Conservation (phyloP, 2,113 vertebrate genomes). For the Plectropomus leopardus region DNA sequence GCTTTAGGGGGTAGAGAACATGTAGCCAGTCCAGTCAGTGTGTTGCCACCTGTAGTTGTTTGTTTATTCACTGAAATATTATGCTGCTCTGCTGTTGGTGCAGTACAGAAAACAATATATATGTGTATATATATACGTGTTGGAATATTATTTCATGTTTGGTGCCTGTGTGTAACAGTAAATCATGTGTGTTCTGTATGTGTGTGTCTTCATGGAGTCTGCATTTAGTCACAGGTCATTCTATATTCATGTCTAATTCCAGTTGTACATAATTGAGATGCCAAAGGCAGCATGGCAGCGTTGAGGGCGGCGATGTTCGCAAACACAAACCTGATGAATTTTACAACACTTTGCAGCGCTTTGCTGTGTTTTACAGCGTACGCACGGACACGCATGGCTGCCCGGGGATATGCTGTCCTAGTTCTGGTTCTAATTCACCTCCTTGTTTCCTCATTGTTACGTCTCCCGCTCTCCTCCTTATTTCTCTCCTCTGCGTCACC, state of each 20-base stretch:
- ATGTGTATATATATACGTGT: background rate
- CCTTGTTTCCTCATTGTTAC: conserved; percentile 23
- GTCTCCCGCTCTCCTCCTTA: conserved; percentile 1
- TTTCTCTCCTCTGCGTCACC: background rate
- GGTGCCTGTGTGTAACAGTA: background rate
- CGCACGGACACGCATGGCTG: conserved; percentile 53
- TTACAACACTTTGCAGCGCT: conserved; percentile 68
- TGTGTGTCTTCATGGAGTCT: conserved; percentile 6
- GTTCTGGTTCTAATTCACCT: conserved; percentile 37
- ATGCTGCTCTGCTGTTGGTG: too few relatives aligned
- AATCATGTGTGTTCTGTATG: background rate
- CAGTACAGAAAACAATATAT: too few relatives aligned
- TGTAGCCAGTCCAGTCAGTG: background rate
- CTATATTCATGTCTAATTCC: conserved; percentile 63
- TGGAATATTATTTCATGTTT: background rate
- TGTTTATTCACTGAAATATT: background rate
- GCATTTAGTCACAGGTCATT: conserved; percentile 37
- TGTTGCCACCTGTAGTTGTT: background rate
- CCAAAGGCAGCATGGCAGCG: conserved; percentile 9
- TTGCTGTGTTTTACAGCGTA: conserved; percentile 67
- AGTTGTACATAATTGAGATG: conserved; percentile 68
- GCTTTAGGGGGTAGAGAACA: background rate
- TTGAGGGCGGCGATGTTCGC: conserved; percentile 47
- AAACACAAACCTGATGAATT: conserved; percentile 75
- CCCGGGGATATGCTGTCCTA: conserved; percentile 45